Evolutionary conservation across 2,888 invertebrate genomes (phyloP), one percentile per base, ranked within the genome.

Genomic region (Limenitis arthemis): DNA sequence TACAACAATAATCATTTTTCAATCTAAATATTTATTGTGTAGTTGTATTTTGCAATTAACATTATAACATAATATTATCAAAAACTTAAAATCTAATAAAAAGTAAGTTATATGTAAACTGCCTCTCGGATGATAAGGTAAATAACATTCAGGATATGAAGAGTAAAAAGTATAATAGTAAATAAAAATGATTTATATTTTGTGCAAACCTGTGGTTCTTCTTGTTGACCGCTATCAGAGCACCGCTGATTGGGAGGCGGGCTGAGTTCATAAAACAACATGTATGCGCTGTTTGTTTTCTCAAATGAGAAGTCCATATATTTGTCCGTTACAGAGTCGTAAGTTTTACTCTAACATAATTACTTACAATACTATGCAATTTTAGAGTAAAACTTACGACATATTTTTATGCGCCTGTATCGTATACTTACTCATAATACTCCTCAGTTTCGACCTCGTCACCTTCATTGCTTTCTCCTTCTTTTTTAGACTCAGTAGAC

Each of bases 271-370:
- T 98, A 98, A 77, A 98, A 98, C 64, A 98, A 75, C 98, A 98
- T 98, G 77, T 98, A 98, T 1, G 98, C 98, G 70, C 96, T 97
- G 79, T 98, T 97, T 4, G 97, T 97, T 88, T 98, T 98, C 80
- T 98, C 98, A 74, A 97, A 97, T 66, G 97, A 97, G 72, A 98
- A 96, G 76, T 98, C 98, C 93, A 98, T 94, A 75, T 97, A 98
- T 75, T 97, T 97, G 68, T 98, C 98, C 7, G 96, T 96, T 29
- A 97, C 96, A 0, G 97, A 95, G 75, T 98, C 98, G 72, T 97
- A 98, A 0, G 97, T 97, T 88, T 97, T 97, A 71, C 97, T 97
- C 93, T 94, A 88, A 84, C 44, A 53, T 55, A 65, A 6, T 44
- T 33, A 34, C 5, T 32, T 38, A 41, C 20, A 11, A 5, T 12